These are phyloP conservation scores for Erebia aethiops DNA, from an alignment of 2,888 invertebrate genomes.

Conservation along the genomic window DNA sequence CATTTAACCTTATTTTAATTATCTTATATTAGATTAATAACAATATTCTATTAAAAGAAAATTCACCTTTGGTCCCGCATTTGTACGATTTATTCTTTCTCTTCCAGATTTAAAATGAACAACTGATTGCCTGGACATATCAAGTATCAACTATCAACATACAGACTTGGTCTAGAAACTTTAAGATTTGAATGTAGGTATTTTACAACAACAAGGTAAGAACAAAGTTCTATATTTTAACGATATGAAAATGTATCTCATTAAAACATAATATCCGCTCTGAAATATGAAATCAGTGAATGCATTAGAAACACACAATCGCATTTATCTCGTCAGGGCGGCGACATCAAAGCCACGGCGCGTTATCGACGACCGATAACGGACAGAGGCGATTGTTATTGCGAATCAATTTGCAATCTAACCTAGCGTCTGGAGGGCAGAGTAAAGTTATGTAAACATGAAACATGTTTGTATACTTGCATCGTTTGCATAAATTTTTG, in stretches of 20 bases:
- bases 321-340: slow-evolving; percentile 28
- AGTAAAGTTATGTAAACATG: slow-evolving; percentile 35
- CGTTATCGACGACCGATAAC: slow-evolving; percentile 51
- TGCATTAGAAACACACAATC: not conserved
- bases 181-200: too few relatives aligned
- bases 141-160: too few relatives aligned
- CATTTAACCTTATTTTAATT: slow-evolving; percentile 1
- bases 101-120: too few relatives aligned
- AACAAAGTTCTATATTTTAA: not conserved
- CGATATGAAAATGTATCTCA: not conserved
- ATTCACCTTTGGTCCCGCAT: not conserved
- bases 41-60: not conserved
- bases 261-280: not conserved
- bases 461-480: not conserved
- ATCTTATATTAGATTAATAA: not conserved
- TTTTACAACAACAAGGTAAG: too few relatives aligned
- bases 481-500: not conserved
- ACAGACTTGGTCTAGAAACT: too few relatives aligned
- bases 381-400: slow-evolving; percentile 50
- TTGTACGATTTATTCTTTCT: too few relatives aligned
- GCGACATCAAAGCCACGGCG: slow-evolving; percentile 45
- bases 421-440: slow-evolving; percentile 46
- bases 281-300: not conserved
- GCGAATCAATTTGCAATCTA: slow-evolving; percentile 67
- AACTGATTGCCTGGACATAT: too few relatives aligned